Evolutionary conservation across 2,888 invertebrate species (phyloP).

Genomic region (Nudaria mundana): DNA sequence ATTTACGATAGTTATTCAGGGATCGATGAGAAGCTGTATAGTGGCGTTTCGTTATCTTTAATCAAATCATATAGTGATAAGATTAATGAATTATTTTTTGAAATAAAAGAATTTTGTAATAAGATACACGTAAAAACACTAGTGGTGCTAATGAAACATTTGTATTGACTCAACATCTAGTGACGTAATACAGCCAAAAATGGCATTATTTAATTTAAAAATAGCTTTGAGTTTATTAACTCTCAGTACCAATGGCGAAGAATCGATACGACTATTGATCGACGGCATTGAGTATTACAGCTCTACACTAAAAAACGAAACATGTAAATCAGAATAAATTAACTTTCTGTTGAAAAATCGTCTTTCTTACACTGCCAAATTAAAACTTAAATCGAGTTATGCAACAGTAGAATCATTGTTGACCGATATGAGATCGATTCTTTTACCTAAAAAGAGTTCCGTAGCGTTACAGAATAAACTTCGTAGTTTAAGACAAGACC

Average conservation of each 20-base stretch:
- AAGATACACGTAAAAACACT: background rate
- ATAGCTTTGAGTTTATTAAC: slow-evolving; percentile 5
- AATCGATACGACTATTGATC: background rate
- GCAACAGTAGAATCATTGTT: background rate
- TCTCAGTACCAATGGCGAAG: slow-evolving; percentile 4
- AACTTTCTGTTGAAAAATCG: slow-evolving; percentile 8
- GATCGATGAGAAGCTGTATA: background rate
- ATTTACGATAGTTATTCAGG: background rate
- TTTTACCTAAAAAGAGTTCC: slow-evolving; percentile 3
- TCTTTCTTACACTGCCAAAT: background rate
- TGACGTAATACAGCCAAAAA: slow-evolving; percentile 1
- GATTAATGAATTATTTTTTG: background rate
- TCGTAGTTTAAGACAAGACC: background rate
- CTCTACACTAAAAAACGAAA: slow-evolving; percentile 4
- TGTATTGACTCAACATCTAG: slow-evolving; percentile 1
- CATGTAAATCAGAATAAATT: slow-evolving; percentile 1
- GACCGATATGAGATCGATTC: background rate
- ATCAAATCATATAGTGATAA: background rate
- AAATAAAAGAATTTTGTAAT: background rate
- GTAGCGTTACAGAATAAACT: slow-evolving; percentile 2
- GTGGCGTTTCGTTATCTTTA: background rate
- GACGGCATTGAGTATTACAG: slow-evolving; percentile 4
- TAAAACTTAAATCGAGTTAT: slow-evolving; percentile 3
- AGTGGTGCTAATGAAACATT: background rate
- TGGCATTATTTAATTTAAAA: slow-evolving; percentile 6